phyloP scores from a whole-genome alignment of 2,113 vertebrate genomes.

The Bothrops jararaca region DNA sequence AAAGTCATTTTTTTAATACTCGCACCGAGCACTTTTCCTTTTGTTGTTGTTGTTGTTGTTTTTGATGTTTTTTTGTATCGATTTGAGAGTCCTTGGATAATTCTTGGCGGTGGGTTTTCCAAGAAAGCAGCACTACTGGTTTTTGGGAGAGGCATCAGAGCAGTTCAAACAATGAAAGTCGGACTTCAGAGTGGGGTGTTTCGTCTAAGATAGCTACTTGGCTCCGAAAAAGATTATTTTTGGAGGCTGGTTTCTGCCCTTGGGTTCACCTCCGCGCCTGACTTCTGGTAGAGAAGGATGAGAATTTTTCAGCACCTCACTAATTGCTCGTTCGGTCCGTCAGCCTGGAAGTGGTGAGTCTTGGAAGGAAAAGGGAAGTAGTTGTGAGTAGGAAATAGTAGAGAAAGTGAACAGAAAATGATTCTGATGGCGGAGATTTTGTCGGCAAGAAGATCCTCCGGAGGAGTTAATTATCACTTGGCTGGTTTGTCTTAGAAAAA shows the following conservation, averaged over 20 bases:
- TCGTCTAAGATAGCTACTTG: not conserved
- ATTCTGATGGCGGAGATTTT: not conserved
- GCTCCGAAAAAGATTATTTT: conserved; percentile 14
- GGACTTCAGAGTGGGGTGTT: not conserved
- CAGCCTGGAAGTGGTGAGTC: conserved; percentile 60
- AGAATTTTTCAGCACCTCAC: conserved; percentile 37
- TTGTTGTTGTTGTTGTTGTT: not conserved
- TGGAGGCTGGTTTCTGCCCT: not conserved
- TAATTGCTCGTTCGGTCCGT: not conserved
- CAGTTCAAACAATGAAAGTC: not conserved
- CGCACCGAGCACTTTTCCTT: not conserved
- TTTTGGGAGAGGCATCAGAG: not conserved
- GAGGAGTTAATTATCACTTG: not conserved
- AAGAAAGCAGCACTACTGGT: not conserved
- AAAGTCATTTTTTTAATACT: not conserved
- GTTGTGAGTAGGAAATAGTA: not conserved
- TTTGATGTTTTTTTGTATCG: not conserved
- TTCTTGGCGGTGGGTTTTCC: not conserved
- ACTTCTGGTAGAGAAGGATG: conserved; percentile 28
- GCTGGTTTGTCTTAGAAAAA: not conserved
- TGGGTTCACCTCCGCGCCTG: not conserved
- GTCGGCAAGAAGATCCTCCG: not conserved
- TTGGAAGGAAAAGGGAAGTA: not conserved
- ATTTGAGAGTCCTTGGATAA: not conserved
- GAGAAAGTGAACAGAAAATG: not conserved